Evolutionary conservation across 2,797 vertebrate species (phyloP), one percentile per base, ranked within the genome.

Genomic region (Cossypha heuglini): DNA sequence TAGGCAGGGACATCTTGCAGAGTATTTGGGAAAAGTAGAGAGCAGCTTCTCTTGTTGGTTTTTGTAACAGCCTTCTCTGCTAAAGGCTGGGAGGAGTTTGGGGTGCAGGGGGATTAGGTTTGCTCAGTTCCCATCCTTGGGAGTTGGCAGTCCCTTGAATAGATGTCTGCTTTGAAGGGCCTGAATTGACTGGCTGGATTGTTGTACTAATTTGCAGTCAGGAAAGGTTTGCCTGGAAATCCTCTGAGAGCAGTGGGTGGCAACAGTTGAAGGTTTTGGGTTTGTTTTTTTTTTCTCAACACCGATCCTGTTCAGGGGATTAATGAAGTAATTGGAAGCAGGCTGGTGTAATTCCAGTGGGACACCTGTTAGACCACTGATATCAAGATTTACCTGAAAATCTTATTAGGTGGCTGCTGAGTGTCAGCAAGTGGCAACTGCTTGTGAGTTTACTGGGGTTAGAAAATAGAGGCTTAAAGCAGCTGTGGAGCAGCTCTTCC

Each of bases 171-270:
- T 69, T 83, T 6, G 21, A 42, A 90, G 38, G 62, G 15, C 16
- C 61, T 74, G 84, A 52, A 55, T 21, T 73, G 86, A 15, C 63
- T 61, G 88, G 25, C 64, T 92, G 77, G 46, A 18, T 74, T 82
- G 87, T 84, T 85, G 48, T 10, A 8, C 78, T 95, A 4, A 93
- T 96, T 91, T 92, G 72, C 73, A 96, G 88, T 92, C 94, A 78
- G 87, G 18, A 40, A 74, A 57, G 61, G 49, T 72, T 93, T 94
- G 75, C 82, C 66, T 94, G 46, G 42, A 88, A 90, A 48, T 83
- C 31, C n/a, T 71, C 64, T 38, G 92, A 83, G 92, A 92, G 40
- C 71, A 80, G 61, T 13, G 71, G 35, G 46, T 89, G 72, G 61
- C 45, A 94, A 21, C 28, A 83, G 42, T 57, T 94, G 71, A 85